Conservation (phyloP, 1,140 invertebrate species). For the Lordiphosa mommai region DNA sequence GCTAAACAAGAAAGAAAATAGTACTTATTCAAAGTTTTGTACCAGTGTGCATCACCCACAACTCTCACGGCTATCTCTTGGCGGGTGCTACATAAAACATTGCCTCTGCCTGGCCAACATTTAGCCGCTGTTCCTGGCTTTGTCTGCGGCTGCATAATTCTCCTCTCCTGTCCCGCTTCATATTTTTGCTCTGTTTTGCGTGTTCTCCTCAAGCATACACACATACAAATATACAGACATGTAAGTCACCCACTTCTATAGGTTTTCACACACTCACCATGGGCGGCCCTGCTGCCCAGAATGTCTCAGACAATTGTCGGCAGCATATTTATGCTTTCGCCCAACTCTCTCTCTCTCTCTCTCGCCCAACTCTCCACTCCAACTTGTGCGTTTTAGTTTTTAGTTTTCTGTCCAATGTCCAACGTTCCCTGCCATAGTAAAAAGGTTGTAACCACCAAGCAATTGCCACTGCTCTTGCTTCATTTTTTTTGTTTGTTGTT, state of each 20-base stretch:
- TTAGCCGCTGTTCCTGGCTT: slow-evolving; percentile 53
- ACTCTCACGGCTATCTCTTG: slow-evolving; percentile 44
- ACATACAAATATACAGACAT: background rate
- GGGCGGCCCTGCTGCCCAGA: slow-evolving; percentile 30
- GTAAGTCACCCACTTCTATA: background rate
- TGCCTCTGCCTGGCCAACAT: slow-evolving; percentile 53
- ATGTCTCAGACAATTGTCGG: slow-evolving; percentile 70
- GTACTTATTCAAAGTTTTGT: background rate
- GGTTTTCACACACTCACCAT: slow-evolving; percentile 18
- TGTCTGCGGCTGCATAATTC: slow-evolving; percentile 43
- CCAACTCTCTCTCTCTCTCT: slow-evolving; percentile 13
- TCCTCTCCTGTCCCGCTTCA: slow-evolving; percentile 2
- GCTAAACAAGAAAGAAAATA: no score
- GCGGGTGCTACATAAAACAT: slow-evolving; percentile 63
- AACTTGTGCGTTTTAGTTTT: slow-evolving; percentile 56
- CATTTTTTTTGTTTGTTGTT: slow-evolving; percentile 21
- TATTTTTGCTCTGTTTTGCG: slow-evolving; percentile 46
- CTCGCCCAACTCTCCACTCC: slow-evolving; percentile 5
- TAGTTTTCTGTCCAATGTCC: slow-evolving; percentile 47
- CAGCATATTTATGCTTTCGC: slow-evolving; percentile 66
- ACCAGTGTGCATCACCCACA: slow-evolving; percentile 15
- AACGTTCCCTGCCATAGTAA: slow-evolving; percentile 25
- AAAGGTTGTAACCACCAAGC: slow-evolving; percentile 67
- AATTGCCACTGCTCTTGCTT: slow-evolving; percentile 57
- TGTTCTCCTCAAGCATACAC: slow-evolving; percentile 4